Evolutionary conservation across 1,140 invertebrate genomes (phyloP).

Genomic region (Drosophila teissieri): DNA sequence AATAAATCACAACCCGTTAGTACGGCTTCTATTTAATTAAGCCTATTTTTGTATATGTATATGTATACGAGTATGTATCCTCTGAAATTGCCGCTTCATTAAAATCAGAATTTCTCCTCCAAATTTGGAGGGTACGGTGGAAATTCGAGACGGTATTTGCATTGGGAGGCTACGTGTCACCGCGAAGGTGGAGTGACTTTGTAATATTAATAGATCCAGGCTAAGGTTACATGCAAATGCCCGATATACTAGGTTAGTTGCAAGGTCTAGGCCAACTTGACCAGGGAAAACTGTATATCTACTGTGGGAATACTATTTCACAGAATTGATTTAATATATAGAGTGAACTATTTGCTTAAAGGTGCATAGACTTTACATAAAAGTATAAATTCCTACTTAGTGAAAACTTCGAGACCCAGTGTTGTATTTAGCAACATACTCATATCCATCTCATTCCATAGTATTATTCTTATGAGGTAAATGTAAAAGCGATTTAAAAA

Average conservation of each 20-base stretch:
- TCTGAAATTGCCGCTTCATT: constrained; percentile 16
- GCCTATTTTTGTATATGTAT: constrained; percentile 27
- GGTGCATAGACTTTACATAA: no score
- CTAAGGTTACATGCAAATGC: constrained; percentile 64
- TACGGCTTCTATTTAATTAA: constrained; percentile 45
- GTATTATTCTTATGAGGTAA: no score
- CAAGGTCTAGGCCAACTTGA: constrained; percentile 36
- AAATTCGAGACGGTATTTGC: constrained; percentile 35
- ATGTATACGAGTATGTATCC: no score
- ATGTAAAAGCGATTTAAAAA: no score
- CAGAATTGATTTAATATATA: background rate
- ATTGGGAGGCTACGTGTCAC: constrained; percentile 42
- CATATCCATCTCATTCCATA: no score
- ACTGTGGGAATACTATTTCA: background rate
- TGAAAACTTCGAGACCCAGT: no score
- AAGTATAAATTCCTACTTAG: no score
- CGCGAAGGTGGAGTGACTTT: constrained; percentile 31
- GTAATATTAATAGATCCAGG: constrained; percentile 11
- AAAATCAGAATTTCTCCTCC: constrained; percentile 22
- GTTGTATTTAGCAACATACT: no score
- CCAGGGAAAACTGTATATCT: constrained; percentile 4
- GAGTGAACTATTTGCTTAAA: no score
- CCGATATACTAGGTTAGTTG: constrained; percentile 10
- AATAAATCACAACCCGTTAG: constrained; percentile 57
- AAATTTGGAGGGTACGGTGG: constrained; percentile 35